phyloP scores from a whole-genome alignment of 2,113 vertebrate genomes.

The Austrofundulus limnaeus region DNA sequence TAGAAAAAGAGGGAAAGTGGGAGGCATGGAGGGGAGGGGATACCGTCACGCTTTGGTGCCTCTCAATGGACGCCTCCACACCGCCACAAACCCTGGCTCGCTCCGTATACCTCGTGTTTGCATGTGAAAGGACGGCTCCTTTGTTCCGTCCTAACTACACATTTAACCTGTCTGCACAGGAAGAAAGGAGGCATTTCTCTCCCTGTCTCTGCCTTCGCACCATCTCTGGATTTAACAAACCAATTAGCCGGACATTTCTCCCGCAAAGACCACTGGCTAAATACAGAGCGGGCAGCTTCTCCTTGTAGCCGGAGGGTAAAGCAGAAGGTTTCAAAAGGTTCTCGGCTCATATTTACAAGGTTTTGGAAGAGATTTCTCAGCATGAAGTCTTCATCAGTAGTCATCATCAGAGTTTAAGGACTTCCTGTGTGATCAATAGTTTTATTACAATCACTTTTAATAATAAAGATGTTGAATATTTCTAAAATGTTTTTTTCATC shows the following conservation, averaged over 20 bases:
- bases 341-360: slow-evolving; percentile 4
- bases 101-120: slow-evolving; percentile 76
- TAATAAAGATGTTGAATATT: too few relatives aligned
- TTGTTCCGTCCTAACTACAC: slow-evolving; percentile 75
- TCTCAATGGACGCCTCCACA: slow-evolving; percentile 73
- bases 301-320: slow-evolving; percentile 33
- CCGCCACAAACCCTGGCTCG: slow-evolving; percentile 68
- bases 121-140: slow-evolving; percentile 73
- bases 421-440: too few relatives aligned
- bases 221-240: slow-evolving; percentile 69
- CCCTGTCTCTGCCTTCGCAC: slow-evolving; percentile 33
- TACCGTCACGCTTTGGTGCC: slow-evolving; percentile 72
- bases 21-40: slow-evolving; percentile 48
- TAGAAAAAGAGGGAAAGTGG: slow-evolving; percentile 37
- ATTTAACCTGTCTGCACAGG: slow-evolving; percentile 81
- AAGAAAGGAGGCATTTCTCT: slow-evolving; percentile 55
- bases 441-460: too few relatives aligned
- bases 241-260: slow-evolving; percentile 74
- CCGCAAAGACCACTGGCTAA: slow-evolving; percentile 37
- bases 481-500: too few relatives aligned
- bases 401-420: too few relatives aligned
- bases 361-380: too few relatives aligned
- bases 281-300: slow-evolving; percentile 33
- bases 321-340: background rate
- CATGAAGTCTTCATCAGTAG: too few relatives aligned